Evolutionary conservation across 2,797 vertebrate species (phyloP).

Genomic region (Myotis pilosus): DNA sequence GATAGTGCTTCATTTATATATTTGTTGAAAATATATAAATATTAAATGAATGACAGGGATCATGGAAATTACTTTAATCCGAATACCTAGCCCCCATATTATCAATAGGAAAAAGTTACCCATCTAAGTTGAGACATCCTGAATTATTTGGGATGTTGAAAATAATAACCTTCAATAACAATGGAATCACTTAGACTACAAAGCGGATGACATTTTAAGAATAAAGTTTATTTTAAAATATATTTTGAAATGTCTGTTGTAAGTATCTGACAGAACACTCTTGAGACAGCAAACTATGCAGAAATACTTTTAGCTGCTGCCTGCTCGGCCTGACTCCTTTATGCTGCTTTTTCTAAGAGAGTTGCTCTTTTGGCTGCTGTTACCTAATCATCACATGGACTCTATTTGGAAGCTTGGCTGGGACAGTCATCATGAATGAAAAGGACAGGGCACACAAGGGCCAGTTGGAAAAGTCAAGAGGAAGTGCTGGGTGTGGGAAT

Average conservation of each 20-base stretch:
- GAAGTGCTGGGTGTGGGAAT: neutral
- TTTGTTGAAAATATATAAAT: constrained; percentile 54
- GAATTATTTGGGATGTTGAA: constrained; percentile 51
- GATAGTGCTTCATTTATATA: neutral
- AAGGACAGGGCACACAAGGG: neutral
- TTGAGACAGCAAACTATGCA: neutral
- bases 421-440: neutral
- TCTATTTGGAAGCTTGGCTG: constrained; percentile 18
- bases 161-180: constrained; percentile 43
- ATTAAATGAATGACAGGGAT: constrained; percentile 16
- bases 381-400: neutral
- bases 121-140: constrained; percentile 23
- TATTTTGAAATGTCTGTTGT: constrained; percentile 40
- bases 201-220: constrained; percentile 25
- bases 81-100: neutral
- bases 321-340: neutral
- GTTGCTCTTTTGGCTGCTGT: neutral
- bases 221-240: constrained; percentile 52
- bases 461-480: constrained; percentile 12
- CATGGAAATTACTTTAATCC: constrained; percentile 53
- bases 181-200: neutral
- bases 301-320: constrained; percentile 52
- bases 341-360: neutral
- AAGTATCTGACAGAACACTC: constrained; percentile 22
- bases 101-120: constrained; percentile 45